Base-by-base conservation (phyloP, 2,888 invertebrate species). In the Athalia circularis region DNA sequence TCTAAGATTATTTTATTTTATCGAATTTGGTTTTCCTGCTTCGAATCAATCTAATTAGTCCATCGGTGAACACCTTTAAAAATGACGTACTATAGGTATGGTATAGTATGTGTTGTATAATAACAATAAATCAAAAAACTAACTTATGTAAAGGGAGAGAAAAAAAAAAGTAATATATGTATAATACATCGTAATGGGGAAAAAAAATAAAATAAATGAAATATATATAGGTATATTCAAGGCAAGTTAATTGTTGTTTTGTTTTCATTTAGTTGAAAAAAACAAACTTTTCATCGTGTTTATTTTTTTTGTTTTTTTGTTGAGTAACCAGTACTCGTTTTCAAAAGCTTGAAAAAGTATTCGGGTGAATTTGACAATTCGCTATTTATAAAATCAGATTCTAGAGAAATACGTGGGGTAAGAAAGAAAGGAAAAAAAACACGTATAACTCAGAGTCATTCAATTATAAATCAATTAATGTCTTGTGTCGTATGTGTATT, bases 31-130 rank as follows among this genome's bases (percentile, higher is more conserved):
- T 29, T 29, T 29, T 29, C 29, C 29, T 29, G 29, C 29, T 1
- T 29, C 29, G 29, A 29, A 29, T 29, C 29, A 2, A 29, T 84
- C 83, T 85, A 86, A 86, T 83, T 77, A 64, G 52, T 67, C 67
- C 50, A 67, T 48, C 13, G 15, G 67, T 13, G 15, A 13, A 61
- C 13, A 61, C n/a, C 11, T 13, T 7, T 52, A 52, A 11, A 52
- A 9, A 52, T 11, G 11, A 52, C 52, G 52, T 64, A 64, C 64
- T 45, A 64, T 64, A 47, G 47, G 11, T 45, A 45, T 64, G 45
- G 45, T 64, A 43, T 29, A 29, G 29, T 29, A 29, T 29, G 2
- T 29, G 29, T 29, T 29, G 29, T 29, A 45, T 64, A 64, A 47
- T 64, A 64, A 8, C 52, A 11, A 11, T 29, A 62, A 62, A 43